A percentile compares a stretch with the other conserved stretches of the same genome.
These are phyloP conservation scores for Volucella inanis DNA, from an alignment of 2,888 invertebrate species.

Conservation along the genomic window DNA sequence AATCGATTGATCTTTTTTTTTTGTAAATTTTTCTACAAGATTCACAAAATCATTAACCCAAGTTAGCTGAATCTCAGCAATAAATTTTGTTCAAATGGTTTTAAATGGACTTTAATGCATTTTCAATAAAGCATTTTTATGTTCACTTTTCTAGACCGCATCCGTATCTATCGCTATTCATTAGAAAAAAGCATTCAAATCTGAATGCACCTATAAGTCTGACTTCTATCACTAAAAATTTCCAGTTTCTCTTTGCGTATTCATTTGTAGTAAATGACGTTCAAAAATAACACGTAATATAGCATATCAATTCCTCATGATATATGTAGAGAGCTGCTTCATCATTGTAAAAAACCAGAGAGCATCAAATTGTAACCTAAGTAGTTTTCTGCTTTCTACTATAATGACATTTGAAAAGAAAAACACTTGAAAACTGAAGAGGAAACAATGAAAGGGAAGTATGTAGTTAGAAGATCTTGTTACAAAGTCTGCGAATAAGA, in stretches of 20 bases:
- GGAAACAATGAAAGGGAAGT: slow-evolving; percentile 13
- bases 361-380: slow-evolving; percentile 64
- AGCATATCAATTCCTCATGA: slow-evolving; percentile 56
- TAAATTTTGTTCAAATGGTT: no score
- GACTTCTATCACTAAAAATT: background rate
- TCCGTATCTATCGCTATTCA: slow-evolving; percentile 2
- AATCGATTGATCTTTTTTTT: no score
- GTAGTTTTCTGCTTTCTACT: slow-evolving; percentile 62
- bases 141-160: background rate
- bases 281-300: slow-evolving; percentile 38
- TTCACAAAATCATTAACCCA: no score
- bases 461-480: slow-evolving; percentile 9
- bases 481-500: background rate
- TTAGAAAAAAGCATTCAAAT: slow-evolving; percentile 33
- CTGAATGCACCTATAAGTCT: slow-evolving; percentile 29
- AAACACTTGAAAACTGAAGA: background rate
- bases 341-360: slow-evolving; percentile 66
- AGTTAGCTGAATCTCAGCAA: no score
- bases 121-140: background rate
- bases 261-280: slow-evolving; percentile 41
- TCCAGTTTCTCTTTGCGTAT: slow-evolving; percentile 13
- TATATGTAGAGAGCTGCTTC: slow-evolving; percentile 49
- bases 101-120: no score
- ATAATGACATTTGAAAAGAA: slow-evolving; percentile 56
- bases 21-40: no score